A percentile compares a stretch with the other conserved stretches of the same genome.
phyloP scores from a whole-genome alignment of 2,797 vertebrate genomes.

The Phataginus tetradactyla region DNA sequence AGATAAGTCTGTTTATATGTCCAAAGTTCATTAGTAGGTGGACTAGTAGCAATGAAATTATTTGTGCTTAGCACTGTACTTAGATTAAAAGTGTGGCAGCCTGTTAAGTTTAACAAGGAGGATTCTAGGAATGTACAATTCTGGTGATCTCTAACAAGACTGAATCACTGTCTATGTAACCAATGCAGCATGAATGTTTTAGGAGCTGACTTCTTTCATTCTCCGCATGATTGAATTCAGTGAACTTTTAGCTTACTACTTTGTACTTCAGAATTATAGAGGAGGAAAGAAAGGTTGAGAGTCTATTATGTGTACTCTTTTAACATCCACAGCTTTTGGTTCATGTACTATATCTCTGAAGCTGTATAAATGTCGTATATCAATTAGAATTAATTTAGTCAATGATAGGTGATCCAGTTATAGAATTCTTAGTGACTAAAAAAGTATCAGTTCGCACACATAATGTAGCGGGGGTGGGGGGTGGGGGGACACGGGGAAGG shows the following conservation, averaged over 20 bases:
- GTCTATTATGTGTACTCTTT: not conserved
- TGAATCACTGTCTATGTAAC: not conserved
- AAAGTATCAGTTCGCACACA: too few relatives aligned
- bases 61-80: not conserved
- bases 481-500: too few relatives aligned
- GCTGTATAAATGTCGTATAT: not conserved
- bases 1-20: not conserved
- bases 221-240: not conserved
- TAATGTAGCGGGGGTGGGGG: too few relatives aligned
- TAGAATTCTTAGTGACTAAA: not conserved
- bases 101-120: not conserved
- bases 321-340: not conserved
- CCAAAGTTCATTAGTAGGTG: not conserved
- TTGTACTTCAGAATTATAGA: not conserved
- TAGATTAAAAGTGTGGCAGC: not conserved
- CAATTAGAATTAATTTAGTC: not conserved
- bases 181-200: not conserved
- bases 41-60: not conserved
- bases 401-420: not conserved
- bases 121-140: not conserved
- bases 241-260: not conserved
- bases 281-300: not conserved
- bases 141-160: not conserved
- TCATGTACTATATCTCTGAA: not conserved
- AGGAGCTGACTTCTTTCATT: not conserved